Evolutionary conservation across 2,113 vertebrate genomes (phyloP), one percentile per base, ranked within the genome.

Genomic region (Leptobrachium ailaonicum): DNA sequence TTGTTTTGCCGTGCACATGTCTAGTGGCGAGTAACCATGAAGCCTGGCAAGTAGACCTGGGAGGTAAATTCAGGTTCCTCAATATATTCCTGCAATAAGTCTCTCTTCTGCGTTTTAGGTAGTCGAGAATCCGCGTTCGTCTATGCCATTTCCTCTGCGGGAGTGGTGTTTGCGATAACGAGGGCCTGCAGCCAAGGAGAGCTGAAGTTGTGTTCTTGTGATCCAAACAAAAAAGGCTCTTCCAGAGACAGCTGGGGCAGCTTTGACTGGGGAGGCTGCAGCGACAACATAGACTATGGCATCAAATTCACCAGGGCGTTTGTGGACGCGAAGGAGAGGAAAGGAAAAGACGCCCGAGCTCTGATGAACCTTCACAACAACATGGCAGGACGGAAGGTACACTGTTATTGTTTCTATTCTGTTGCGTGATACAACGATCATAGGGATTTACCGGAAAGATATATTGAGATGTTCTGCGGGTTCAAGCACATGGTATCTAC

Each of bases 341-440:
- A 92, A 82, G 95, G 95, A 85, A 93, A 95, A 83, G 97, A 99
- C 3, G 96, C 94, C 9, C 90, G 95, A 54, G 97, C 97, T 0
- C 90, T 98, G 69, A 98, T 98, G 95, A 98, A 98, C 85, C 91
- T 97, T 68, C 97, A 99, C 88, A 99, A 99, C 91, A 99, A 98
- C 91, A 89, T 94, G 82, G 95, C 93, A 0, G 97, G 97, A 82
- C 90, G 97, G 84, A 98, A 98, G 96, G 97, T 98, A 88, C 42
- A 66, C 8, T 44, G 11, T 77, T 20, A n/a, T 68, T 68, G 9
- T 4, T 41, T 44, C 13, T 4, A 68, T 43, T 43, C 10, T n/a
- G n/a, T n/a, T n/a, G n/a, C n/a, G n/a, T n/a, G n/a, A n/a, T n/a
- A n/a, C n/a, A n/a, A n/a, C n/a, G n/a, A n/a, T n/a, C n/a, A n/a